These are phyloP conservation scores for Lepidurus arcticus DNA, from an alignment of 1,140 invertebrate genomes.

Conservation along the genomic window DNA sequence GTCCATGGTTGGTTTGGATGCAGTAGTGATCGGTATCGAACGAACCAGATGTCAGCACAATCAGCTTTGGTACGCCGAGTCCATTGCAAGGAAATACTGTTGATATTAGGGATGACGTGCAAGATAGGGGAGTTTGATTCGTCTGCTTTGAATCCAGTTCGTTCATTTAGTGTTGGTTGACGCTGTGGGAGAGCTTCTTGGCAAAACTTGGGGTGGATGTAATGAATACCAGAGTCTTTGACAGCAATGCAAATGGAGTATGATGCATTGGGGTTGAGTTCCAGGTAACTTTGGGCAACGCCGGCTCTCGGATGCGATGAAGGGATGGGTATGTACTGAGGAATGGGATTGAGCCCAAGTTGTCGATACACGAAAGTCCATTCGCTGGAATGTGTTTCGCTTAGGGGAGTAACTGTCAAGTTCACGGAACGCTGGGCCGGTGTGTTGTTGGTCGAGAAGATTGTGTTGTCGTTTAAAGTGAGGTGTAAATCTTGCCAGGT, in stretches of 20 bases:
- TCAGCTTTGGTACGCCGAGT: not conserved
- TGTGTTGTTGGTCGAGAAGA: not conserved
- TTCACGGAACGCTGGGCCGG: not conserved
- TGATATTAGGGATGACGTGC: not conserved
- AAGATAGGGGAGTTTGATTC: not conserved
- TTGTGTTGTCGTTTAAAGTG: not conserved
- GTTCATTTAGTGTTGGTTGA: not conserved
- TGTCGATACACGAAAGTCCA: not conserved
- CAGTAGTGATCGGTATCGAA: not conserved
- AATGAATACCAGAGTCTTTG: not conserved
- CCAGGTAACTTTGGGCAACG: not conserved
- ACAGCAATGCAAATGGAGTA: not conserved
- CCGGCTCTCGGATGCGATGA: not conserved
- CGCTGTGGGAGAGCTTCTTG: not conserved
- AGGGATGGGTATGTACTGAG: not conserved
- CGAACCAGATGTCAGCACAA: no score
- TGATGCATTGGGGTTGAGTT: not conserved
- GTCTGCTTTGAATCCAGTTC: not conserved
- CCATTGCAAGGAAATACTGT: not conserved
- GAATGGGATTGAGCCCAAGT: not conserved
- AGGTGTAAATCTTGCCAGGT: not conserved
- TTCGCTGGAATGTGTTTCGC: not conserved
- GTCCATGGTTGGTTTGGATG: not conserved
- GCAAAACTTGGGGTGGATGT: conserved; percentile 4
- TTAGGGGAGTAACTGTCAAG: not conserved